Evolutionary conservation across 2,797 vertebrate species (phyloP), one percentile per base, ranked within the genome.

Genomic region (Delichon dasypus): DNA sequence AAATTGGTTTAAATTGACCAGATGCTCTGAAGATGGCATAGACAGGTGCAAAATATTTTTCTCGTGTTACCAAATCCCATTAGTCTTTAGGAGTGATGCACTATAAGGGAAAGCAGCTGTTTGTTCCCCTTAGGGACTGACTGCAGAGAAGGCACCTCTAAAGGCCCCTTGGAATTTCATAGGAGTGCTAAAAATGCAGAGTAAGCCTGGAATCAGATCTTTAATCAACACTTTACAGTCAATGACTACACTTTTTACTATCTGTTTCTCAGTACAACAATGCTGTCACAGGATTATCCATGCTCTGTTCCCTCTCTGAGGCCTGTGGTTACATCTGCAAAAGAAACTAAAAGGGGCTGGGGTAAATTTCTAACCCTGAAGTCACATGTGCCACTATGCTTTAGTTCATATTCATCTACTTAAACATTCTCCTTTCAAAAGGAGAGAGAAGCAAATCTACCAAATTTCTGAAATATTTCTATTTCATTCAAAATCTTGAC

Each of bases 1-100:
- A 95, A 94, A 94, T 85, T 83, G 75, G 29, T 88, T 89, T 93
- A 95, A 95, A 95, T 90, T 90, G 87, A 94, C 90, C 96, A 97
- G 84, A 94, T 97, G 93, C 50, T 94, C 75, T 87, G 65, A 96
- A 85, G 87, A 93, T 90, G 22, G 47, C 58, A 79, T 27, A 62
- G 89, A 75, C 92, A 92, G 90, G 68, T 95, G 90, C 68, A 95
- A 95, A 96, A 83, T 94, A 92, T 80, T 90, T 83, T 86, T 87
- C 68, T 89, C 54, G 84, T 78, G 57, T 94, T 88, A 93, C 38
- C 16, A 85, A 92, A 91, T 93, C 90, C 92, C 93, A 71, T 61
- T 77, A 93, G 61, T 65, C 71, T 76, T 87, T 61, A 90, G 54
- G 84, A 85, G 68, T 61, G 42, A 66, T 83, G 16, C 36, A 62